phyloP scores from a whole-genome alignment of 2,797 vertebrate species.

The Pachyuromys duprasi region DNA sequence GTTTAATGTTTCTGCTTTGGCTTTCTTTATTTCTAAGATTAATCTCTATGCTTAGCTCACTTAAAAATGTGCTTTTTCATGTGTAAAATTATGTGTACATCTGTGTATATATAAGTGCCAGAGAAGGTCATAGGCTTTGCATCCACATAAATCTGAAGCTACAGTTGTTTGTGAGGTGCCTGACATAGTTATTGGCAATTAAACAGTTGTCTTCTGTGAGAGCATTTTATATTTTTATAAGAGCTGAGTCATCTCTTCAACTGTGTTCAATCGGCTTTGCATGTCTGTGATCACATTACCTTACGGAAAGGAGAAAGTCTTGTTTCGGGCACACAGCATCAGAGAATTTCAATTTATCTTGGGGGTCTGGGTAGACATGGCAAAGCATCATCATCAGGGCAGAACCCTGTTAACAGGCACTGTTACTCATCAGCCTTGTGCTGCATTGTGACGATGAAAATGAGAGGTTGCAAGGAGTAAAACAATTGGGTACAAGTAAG shows the following conservation, averaged over 20 bases:
- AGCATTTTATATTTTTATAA: background rate
- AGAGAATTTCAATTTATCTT: background rate
- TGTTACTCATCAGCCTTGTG: background rate
- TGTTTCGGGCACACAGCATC: background rate
- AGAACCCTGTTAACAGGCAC: background rate
- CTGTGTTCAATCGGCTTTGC: background rate
- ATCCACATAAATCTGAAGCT: background rate
- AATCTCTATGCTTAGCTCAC: background rate
- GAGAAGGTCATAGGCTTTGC: background rate
- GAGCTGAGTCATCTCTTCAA: background rate
- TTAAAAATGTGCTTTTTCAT: background rate
- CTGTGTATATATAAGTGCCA: no score
- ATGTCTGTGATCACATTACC: no score
- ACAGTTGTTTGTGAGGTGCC: background rate
- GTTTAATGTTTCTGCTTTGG: background rate
- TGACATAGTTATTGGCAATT: no score
- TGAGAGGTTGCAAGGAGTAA: no score
- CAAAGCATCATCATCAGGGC: background rate
- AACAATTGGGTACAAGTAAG: no score
- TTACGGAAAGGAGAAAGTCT: background rate
- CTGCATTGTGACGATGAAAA: no score
- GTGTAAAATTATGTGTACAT: background rate
- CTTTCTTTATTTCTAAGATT: background rate
- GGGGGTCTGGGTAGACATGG: accelerated
- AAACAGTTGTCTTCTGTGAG: background rate